These are phyloP conservation scores for Picus viridis DNA, from an alignment of 2,797 vertebrate species.

Conservation along the genomic window DNA sequence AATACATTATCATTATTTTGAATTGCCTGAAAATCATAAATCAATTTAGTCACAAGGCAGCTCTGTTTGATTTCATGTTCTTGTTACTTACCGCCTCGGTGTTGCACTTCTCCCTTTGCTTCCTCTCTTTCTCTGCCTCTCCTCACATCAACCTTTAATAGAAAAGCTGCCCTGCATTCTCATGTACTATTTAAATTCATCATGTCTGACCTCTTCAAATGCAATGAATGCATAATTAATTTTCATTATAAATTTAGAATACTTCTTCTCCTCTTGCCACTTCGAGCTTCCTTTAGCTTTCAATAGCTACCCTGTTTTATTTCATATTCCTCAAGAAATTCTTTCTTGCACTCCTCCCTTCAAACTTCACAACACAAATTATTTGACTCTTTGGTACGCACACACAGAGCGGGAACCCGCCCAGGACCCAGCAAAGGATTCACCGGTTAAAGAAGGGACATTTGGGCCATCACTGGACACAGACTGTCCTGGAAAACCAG, in stretches of 20 bases:
- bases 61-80: slow-evolving; percentile 38
- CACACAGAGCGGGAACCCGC: background rate
- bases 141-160: slow-evolving; percentile 54
- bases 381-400: background rate
- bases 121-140: slow-evolving; percentile 36
- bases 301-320: slow-evolving; percentile 51
- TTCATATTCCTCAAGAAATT: slow-evolving; percentile 24
- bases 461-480: background rate
- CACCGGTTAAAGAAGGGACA: background rate
- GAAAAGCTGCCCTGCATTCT: slow-evolving; percentile 39
- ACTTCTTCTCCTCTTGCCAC: slow-evolving; percentile 48
- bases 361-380: slow-evolving; percentile 43
- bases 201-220: slow-evolving; percentile 67
- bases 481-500: background rate
- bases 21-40: slow-evolving; percentile 38
- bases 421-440: background rate
- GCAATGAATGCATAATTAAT: slow-evolving; percentile 71
- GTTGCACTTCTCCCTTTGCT: slow-evolving; percentile 24
- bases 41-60: slow-evolving; percentile 31
- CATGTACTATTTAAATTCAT: slow-evolving; percentile 59
- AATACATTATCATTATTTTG: slow-evolving; percentile 56
- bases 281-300: slow-evolving; percentile 58
- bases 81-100: slow-evolving; percentile 1
- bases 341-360: slow-evolving; percentile 26
- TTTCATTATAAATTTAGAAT: slow-evolving; percentile 75